These are phyloP conservation scores for Halotydeus destructor DNA, from an alignment of 1,140 invertebrate genomes.

Conservation along the genomic window DNA sequence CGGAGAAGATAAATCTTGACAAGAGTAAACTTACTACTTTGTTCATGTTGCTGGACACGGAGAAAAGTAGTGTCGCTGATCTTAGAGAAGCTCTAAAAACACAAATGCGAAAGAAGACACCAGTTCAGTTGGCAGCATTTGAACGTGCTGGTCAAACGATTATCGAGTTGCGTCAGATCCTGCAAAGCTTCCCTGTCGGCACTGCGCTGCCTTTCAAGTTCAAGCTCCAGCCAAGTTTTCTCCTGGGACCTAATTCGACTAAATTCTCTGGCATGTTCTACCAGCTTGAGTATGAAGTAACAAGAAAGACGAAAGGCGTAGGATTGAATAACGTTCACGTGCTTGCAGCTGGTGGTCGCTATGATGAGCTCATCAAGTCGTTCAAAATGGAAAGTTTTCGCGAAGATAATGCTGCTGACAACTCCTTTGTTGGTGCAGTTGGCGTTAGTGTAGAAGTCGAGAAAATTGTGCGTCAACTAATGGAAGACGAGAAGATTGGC, in stretches of 20 bases:
- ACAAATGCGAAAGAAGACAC: conserved; percentile 34
- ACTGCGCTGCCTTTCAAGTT: too few species aligned
- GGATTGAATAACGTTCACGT: conserved; percentile 23
- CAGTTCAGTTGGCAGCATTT: neutral
- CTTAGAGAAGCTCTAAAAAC: neutral
- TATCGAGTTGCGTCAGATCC: conserved; percentile 1
- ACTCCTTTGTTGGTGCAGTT: conserved; percentile 27
- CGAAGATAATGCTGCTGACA: conserved; percentile 27
- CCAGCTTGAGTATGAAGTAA: conserved; percentile 41
- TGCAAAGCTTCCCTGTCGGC: too few species aligned
- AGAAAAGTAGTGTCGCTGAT: neutral
- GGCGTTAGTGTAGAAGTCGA: conserved; percentile 50
- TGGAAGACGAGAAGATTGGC: conserved; percentile 24
- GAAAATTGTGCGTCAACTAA: conserved; percentile 36
- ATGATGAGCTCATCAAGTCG: conserved; percentile 28
- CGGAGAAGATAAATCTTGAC: neutral
- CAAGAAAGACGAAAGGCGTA: conserved; percentile 21
- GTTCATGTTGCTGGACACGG: conserved; percentile 1
- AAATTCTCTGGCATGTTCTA: conserved; percentile 47
- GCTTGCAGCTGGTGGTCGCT: conserved; percentile 40
- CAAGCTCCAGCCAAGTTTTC: conserved; percentile 36
- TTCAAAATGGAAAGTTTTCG: conserved; percentile 18
- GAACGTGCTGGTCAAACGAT: neutral
- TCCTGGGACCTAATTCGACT: conserved; percentile 39
- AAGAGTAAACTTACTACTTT: neutral